Evolutionary conservation across 2,888 invertebrate genomes (phyloP), one percentile per base, ranked within the genome.

Genomic region (Drosophila affinis): DNA sequence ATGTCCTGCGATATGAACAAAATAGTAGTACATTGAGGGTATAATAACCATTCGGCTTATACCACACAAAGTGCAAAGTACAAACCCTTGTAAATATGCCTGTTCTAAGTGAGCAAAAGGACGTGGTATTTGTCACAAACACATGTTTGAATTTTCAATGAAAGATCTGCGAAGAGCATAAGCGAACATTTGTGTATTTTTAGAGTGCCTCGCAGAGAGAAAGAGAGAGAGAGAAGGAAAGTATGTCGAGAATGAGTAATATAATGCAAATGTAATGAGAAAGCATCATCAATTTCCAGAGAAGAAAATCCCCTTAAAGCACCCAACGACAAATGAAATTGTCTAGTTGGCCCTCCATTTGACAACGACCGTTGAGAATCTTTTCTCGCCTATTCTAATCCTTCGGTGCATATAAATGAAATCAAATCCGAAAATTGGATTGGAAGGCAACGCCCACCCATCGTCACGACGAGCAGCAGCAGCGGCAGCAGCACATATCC

Each of bases 241-340:
- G 34, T 12, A 34, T 60, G 67, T 34, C 4, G 27, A 17, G 27
- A 17, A 14, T 29, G 17, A 53, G 44, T 55, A 56, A 73, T 91
- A 87, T 91, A 90, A 91, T 91, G 90, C 89, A 89, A 91, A 89
- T 91, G 89, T 91, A 91, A 91, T 91, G 91, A 90, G 81, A 85
- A 39, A 85, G 87, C 81, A 80, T 87, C 90, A 91, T 90, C 90
- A 90, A 80, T 87, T 86, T 71, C 69, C n/a, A 39, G 48, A 21
- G 61, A 24, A 62, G 72, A 58, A 89, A 89, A 89, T 88, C 89
- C 91, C 85, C 65, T 89, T 77, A 84, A 90, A 89, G 87, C 89
- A 78, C 86, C 83, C 85, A 90, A 89, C 39, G 89, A 89, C 89
- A 90, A 90, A 90, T 90, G 80, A 90, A 91, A 90, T 83, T 83